A percentile compares a stretch with the other conserved stretches of the same genome.
Evolutionary conservation across 2,113 vertebrate genomes (phyloP).

Genomic region (Sigmodon hispidus): DNA sequence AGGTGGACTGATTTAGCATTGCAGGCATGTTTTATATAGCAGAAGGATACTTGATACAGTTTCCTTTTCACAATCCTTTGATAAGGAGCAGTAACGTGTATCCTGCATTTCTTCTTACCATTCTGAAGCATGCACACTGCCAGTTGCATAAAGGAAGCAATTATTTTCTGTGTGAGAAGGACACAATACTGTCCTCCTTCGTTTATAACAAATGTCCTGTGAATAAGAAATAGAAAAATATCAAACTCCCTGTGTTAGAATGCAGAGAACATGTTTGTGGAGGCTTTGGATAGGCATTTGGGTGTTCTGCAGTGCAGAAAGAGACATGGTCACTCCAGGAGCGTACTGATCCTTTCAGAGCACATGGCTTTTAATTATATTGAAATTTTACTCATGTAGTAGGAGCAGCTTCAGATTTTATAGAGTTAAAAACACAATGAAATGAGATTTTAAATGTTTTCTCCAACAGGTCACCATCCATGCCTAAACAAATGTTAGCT

Average conservation of each 20-base stretch:
- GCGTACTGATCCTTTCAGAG: slow-evolving; percentile 13
- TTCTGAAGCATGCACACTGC: slow-evolving; percentile 9
- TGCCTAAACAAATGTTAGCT: background rate
- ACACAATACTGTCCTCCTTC: background rate
- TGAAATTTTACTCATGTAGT: background rate
- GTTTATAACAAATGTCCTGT: background rate
- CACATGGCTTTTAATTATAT: background rate
- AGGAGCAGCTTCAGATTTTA: background rate
- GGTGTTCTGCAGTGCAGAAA: background rate
- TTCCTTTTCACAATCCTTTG: slow-evolving; percentile 5
- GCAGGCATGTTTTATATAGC: background rate
- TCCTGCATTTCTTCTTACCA: background rate
- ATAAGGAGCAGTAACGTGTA: background rate
- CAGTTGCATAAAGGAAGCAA: background rate
- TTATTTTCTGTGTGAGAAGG: background rate
- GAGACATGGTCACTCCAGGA: background rate
- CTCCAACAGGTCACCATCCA: background rate
- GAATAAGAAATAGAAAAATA: slow-evolving; percentile 8
- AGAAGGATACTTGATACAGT: background rate
- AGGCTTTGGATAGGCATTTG: slow-evolving; percentile 4
- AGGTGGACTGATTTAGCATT: background rate
- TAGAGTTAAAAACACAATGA: slow-evolving; percentile 18
- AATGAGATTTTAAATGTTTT: background rate
- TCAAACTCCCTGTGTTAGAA: slow-evolving; percentile 54
- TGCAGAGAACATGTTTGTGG: slow-evolving; percentile 22